A percentile compares a stretch with the other conserved stretches of the same genome.
Conservation (phyloP, 2,797 vertebrate genomes). For the Lemur catta region DNA sequence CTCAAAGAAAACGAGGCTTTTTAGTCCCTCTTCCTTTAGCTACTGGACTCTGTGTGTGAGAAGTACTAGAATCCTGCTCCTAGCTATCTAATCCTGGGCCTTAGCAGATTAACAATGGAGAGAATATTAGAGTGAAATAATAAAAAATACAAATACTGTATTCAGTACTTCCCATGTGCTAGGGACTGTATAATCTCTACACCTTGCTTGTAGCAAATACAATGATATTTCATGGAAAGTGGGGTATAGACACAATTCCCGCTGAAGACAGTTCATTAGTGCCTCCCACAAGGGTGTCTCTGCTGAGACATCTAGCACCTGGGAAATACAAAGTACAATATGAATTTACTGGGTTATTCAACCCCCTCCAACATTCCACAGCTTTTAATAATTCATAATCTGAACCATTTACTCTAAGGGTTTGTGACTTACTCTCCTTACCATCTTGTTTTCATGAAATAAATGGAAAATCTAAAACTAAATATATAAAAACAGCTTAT, state of each 20-base stretch:
- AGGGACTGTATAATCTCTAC: background rate
- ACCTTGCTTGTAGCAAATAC: background rate
- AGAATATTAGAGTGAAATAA: background rate
- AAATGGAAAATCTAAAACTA: background rate
- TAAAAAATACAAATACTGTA: background rate
- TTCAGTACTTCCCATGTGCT: background rate
- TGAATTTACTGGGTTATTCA: background rate
- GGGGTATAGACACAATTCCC: background rate
- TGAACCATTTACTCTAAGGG: background rate
- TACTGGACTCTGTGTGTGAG: background rate
- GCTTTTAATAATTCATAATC: constrained; percentile 1
- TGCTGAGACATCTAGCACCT: background rate
- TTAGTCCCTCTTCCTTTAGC: background rate
- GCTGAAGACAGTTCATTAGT: background rate
- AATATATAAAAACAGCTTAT: background rate
- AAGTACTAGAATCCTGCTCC: background rate
- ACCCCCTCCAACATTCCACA: background rate
- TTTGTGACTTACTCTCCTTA: background rate
- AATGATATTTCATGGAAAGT: background rate
- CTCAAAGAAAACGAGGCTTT: background rate
- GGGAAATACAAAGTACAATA: background rate
- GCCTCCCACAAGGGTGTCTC: background rate
- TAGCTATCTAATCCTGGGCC: background rate
- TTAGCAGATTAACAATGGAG: background rate
- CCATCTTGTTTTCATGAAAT: background rate